These are phyloP conservation scores for Mormoops blainvillei DNA, from an alignment of 2,113 vertebrate species.

Conservation along the genomic window DNA sequence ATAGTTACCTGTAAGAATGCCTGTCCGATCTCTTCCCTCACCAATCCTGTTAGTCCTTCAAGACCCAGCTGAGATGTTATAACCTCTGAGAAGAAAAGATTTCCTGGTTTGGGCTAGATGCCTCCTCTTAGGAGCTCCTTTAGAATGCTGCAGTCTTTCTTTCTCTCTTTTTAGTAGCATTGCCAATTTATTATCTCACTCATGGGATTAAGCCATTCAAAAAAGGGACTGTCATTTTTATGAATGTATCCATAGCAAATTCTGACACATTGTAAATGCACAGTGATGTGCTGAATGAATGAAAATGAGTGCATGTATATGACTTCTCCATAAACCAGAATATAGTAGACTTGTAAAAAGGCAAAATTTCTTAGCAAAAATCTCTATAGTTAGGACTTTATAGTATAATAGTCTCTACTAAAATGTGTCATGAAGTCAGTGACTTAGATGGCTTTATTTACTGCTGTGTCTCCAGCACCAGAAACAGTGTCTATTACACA, in stretches of 20 bases:
- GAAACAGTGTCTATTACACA: background rate
- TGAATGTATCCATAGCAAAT: background rate
- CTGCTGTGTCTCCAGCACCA: background rate
- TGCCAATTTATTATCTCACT: background rate
- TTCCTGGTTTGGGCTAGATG: background rate
- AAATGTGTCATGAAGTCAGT: background rate
- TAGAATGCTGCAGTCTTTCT: background rate
- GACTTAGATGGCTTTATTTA: background rate
- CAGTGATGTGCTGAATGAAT: background rate
- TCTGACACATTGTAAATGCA: background rate
- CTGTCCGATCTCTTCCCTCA: background rate
- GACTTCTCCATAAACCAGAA: background rate
- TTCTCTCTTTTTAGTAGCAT: background rate
- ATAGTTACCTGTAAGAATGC: background rate
- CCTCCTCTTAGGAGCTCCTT: background rate
- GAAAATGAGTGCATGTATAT: background rate
- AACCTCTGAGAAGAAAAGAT: background rate
- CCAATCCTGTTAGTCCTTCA: background rate
- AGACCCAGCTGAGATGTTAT: background rate
- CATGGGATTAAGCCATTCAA: background rate
- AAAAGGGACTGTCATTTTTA: background rate
- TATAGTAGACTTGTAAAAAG: background rate
- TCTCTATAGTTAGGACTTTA: background rate
- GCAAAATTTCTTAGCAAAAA: background rate
- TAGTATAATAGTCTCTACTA: background rate